Conservation (phyloP, 2,888 invertebrate species). For the Eremobia ochroleuca region DNA sequence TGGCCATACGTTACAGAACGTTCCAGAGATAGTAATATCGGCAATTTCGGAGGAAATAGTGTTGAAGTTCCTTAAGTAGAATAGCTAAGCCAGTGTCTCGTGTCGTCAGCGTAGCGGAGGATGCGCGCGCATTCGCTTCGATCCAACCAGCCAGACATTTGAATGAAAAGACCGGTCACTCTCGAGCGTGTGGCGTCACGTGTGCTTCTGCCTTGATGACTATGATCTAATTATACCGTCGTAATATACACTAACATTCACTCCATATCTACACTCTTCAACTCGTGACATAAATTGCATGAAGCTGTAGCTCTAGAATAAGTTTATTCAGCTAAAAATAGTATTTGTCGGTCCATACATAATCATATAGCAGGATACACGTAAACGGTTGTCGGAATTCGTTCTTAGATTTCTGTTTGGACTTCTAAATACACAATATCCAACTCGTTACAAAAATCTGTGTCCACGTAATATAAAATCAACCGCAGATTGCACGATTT, state of each 20-base stretch:
- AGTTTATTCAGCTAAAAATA: slow-evolving; percentile 19
- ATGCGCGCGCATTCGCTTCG: slow-evolving; percentile 89
- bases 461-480: slow-evolving; percentile 39
- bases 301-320: not conserved
- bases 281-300: slow-evolving; percentile 36
- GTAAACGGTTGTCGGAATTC: not conserved
- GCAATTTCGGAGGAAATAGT: slow-evolving; percentile 45
- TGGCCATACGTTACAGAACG: not conserved
- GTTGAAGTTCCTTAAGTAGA: slow-evolving; percentile 68
- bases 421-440: slow-evolving; percentile 1
- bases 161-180: slow-evolving; percentile 86
- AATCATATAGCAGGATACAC: not conserved
- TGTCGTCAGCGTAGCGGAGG: slow-evolving; percentile 67
- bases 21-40: slow-evolving; percentile 38
- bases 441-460: slow-evolving; percentile 13
- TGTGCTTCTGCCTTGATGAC: slow-evolving; percentile 66
- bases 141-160: slow-evolving; percentile 80
- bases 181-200: slow-evolving; percentile 73
- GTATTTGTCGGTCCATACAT: not conserved
- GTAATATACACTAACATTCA: slow-evolving; percentile 40
- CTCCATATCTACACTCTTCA: slow-evolving; percentile 23
- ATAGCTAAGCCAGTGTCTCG: slow-evolving; percentile 68
- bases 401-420: not conserved
- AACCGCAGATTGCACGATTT: slow-evolving; percentile 29
- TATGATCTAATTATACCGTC: slow-evolving; percentile 51